Evolutionary conservation across 2,888 invertebrate genomes (phyloP), one percentile per base, ranked within the genome.

Genomic region (Acleris emargana): DNA sequence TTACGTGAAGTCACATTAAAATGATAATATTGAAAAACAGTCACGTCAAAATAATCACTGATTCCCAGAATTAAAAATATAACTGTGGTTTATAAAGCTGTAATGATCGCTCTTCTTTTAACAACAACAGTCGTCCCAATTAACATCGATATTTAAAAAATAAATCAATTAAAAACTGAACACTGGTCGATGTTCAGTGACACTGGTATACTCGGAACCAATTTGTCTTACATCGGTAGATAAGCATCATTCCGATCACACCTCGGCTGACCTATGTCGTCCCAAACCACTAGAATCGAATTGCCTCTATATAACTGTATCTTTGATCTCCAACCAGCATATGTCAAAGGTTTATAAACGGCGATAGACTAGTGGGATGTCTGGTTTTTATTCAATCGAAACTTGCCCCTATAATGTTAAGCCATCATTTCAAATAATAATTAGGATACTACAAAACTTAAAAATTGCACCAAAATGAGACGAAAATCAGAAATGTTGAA

Each of bases 191-290:
- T 81, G 82, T 84, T 80, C 78, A 77, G 76, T 81, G 83, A 83
- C 82, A 81, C 67, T 77, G 75, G 78, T 78, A 68, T 72, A 76
- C 76, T 81, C 85, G 81, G 83, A 87, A 88, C 81, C 86, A 79
- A 89, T 90, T 90, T 88, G 90, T 91, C 89, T 90, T 81, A 84
- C 86, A 83, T 75, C 74, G 66, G 54, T 17, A 74, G 91, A 91
- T 91, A 89, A 86, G 42, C 74, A 90, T 90, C 89, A 72, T 64
- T 72, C 64, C 62, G 60, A 71, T 75, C 70, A 79, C 78, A 81
- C 79, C 78, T 81, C 63, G 62, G 54, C 69, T 80, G 77, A 80
- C 78, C 80, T 80, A 69, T 61, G 51, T 45, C 51, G 61, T 59
- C 54, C 57, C 57, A 47, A 62, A 52, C 60, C 57, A 28, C 57